Base-by-base conservation (phyloP, 2,113 vertebrate species). In the Mirounga angustirostris region DNA sequence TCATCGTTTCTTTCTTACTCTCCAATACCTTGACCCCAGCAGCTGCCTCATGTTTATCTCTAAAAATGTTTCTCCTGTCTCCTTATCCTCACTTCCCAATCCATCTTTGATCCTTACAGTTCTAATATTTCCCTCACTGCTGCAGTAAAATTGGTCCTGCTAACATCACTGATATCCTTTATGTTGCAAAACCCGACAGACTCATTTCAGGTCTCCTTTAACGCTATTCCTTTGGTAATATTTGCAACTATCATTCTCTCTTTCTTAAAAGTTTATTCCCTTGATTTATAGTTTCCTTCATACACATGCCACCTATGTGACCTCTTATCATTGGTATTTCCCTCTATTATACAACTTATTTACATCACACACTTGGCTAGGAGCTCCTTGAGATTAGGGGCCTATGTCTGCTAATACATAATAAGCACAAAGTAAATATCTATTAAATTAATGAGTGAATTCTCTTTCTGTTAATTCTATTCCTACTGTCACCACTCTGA, bases 201-300 rank as follows among this genome's bases (percentile, higher is more conserved):
- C n/a, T 79, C 10, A 52, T 74, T 52, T 84, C 33, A 84, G 40
- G 36, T 36, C 46, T 83, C 26, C 5, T 18, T 65, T 59, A 24
- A 83, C 1, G 50, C 9, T 88, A 26, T 73, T 63, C 22, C 74
- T 63, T 82, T 52, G 30, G 18, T 91, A 56, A 95, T 63, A 83
- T 24, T 78, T 18, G 43, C 50, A 78, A 78, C 43, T 78, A 50
- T 30, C 52, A 46, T n/a, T 76, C 43, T 43, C 71, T 89, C 40
- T 63, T 52, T 91, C 76, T 59, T 61, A 30, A 73, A 92, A 58
- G 43, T 40, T 36, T 84, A 46, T 14, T 65, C 36, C 58, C 26
- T 59, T 67, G 33, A n/a, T 67, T 90, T 95, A 28, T 58, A 52
- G 18, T 76, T 96, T 81, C 79, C 78, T 94, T n/a, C 40, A 80